Conservation (phyloP, 1,140 invertebrate genomes). For the Dreissena polymorpha region DNA sequence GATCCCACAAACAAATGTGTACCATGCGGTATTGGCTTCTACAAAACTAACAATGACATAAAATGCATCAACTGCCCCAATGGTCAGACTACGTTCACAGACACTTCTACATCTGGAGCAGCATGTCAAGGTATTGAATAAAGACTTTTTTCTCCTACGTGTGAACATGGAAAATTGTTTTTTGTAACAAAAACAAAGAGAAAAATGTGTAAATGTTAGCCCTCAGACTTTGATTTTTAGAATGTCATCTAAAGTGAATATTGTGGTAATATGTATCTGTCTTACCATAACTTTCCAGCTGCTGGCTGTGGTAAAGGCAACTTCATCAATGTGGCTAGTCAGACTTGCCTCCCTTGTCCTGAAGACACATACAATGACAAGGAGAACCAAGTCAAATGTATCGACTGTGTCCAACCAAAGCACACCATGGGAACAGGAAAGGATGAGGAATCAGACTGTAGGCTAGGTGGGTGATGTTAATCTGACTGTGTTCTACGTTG, state of each 20-base stretch:
- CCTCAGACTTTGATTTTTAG: too few relatives aligned
- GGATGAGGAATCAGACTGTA: background rate
- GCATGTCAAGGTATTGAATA: background rate
- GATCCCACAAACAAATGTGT: background rate
- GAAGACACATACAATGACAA: background rate
- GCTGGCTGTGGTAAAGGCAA: too few relatives aligned
- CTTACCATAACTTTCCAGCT: too few relatives aligned
- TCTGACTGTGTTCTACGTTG: too few relatives aligned
- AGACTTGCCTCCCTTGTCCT: background rate
- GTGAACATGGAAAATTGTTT: too few relatives aligned
- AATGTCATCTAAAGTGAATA: too few relatives aligned
- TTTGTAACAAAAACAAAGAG: too few relatives aligned
- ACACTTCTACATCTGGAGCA: conserved; percentile 1
- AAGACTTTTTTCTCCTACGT: too few relatives aligned
- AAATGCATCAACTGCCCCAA: background rate
- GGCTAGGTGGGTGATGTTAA: background rate
- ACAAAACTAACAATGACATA: background rate
- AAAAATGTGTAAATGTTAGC: too few relatives aligned
- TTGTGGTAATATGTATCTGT: too few relatives aligned
- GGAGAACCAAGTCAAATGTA: background rate
- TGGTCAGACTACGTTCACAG: conserved; percentile 8
- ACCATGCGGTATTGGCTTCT: conserved; percentile 17
- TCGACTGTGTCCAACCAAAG: background rate
- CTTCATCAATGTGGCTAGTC: background rate
- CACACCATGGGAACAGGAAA: background rate